A percentile compares a stretch with the other conserved stretches of the same genome.
phyloP scores from a whole-genome alignment of 2,797 vertebrate species.

The Podarcis lilfordi region DNA sequence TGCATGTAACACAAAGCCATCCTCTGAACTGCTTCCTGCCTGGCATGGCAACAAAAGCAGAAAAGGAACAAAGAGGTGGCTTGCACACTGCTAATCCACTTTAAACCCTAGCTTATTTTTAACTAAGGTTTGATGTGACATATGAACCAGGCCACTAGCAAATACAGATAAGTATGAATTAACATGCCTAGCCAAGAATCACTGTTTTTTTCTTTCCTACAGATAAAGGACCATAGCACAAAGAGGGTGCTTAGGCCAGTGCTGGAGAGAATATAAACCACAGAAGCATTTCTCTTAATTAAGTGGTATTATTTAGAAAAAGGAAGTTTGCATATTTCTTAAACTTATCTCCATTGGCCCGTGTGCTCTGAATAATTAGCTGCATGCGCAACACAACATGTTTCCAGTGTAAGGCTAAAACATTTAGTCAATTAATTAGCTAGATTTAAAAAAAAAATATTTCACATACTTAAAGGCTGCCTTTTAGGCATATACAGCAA shows the following conservation, averaged over 20 bases:
- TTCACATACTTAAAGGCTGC: too few relatives aligned
- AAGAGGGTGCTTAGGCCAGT: background rate
- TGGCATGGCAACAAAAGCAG: too few relatives aligned
- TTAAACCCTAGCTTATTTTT: too few relatives aligned
- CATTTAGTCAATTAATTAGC: background rate
- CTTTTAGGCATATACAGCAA: too few relatives aligned
- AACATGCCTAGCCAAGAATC: background rate
- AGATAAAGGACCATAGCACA: background rate
- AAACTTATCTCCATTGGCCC: background rate
- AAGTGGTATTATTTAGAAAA: background rate
- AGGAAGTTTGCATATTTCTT: background rate
- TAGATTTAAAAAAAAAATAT: background rate
- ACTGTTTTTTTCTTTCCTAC: background rate
- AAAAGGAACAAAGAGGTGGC: too few relatives aligned
- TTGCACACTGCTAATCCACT: too few relatives aligned
- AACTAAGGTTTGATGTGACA: too few relatives aligned
- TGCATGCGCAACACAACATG: background rate
- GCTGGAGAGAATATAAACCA: background rate
- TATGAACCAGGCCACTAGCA: background rate
- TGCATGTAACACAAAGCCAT: too few relatives aligned
- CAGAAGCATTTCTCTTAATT: background rate
- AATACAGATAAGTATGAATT: background rate
- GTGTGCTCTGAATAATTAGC: background rate
- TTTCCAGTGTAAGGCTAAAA: background rate
- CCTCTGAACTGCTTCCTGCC: too few relatives aligned